phyloP scores from a whole-genome alignment of 2,113 vertebrate genomes.

The Lepus europaeus region DNA sequence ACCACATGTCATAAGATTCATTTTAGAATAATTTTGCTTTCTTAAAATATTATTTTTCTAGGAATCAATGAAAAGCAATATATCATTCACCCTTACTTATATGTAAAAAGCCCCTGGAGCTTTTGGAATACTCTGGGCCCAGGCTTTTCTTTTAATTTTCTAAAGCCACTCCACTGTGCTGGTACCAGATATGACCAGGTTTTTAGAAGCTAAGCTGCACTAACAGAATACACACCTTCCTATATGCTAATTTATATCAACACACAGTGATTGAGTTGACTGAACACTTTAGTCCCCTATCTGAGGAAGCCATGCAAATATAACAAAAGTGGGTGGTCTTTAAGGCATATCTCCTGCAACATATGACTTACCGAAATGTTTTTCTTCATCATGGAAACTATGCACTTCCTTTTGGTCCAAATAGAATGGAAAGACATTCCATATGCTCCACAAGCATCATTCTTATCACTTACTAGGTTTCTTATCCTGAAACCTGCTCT shows the following conservation, averaged over 20 bases:
- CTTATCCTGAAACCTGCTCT: not conserved
- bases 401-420: not conserved
- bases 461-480: not conserved
- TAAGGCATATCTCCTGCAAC: not conserved
- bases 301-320: not conserved
- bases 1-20: not conserved
- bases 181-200: not conserved
- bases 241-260: not conserved
- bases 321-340: not conserved
- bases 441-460: not conserved
- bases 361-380: not conserved
- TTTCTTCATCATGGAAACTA: not conserved
- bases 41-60: slow-evolving; percentile 12
- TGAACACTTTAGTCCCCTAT: not conserved
- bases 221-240: not conserved
- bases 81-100: not conserved
- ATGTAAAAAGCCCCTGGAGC: not conserved
- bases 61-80: not conserved
- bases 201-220: not conserved
- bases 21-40: slow-evolving; percentile 47
- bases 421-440: not conserved
- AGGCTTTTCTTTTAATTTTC: slow-evolving; percentile 11
- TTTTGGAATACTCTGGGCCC: not conserved
- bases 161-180: not conserved
- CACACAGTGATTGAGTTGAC: not conserved